Percentiles rank a stretch among this genome's conserved stretches.
These are phyloP conservation scores for Unio delphinus DNA, from an alignment of 2,888 invertebrate genomes.

Conservation along the genomic window DNA sequence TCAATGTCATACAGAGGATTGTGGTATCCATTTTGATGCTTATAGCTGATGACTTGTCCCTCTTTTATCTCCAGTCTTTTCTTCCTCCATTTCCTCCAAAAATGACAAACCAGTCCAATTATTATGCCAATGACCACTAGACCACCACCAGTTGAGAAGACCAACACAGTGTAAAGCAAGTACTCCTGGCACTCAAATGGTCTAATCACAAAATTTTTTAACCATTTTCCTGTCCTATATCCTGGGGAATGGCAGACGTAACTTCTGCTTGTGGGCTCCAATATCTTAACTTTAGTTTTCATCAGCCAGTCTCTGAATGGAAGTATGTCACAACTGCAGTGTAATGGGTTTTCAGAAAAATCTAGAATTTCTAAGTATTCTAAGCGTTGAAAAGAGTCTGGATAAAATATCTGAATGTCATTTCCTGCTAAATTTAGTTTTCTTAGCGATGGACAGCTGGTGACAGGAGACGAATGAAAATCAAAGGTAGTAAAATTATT, in stretches of 20 bases:
- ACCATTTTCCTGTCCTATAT: constrained; percentile 39
- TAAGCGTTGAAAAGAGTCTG: constrained; percentile 41
- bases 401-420: constrained; percentile 35
- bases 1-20: too few relatives aligned
- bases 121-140: constrained; percentile 42
- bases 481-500: constrained; percentile 49
- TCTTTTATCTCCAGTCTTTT: constrained; percentile 4
- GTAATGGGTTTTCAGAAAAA: constrained; percentile 57
- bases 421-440: constrained; percentile 48
- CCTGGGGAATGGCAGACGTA: constrained; percentile 54
- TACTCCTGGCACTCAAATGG: constrained; percentile 56
- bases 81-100: constrained; percentile 33
- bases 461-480: constrained; percentile 37
- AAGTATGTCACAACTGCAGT: constrained; percentile 59
- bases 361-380: constrained; percentile 46
- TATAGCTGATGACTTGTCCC: too few relatives aligned
- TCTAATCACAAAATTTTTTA: constrained; percentile 47
- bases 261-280: constrained; percentile 34
- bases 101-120: constrained; percentile 40
- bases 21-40: too few relatives aligned
- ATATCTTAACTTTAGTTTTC: constrained; percentile 30
- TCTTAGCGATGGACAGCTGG: constrained; percentile 35
- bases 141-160: constrained; percentile 43
- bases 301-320: constrained; percentile 56
- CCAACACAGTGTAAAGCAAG: constrained; percentile 48